Conservation (phyloP, 2,888 invertebrate species). For the Spilarctia lutea region DNA sequence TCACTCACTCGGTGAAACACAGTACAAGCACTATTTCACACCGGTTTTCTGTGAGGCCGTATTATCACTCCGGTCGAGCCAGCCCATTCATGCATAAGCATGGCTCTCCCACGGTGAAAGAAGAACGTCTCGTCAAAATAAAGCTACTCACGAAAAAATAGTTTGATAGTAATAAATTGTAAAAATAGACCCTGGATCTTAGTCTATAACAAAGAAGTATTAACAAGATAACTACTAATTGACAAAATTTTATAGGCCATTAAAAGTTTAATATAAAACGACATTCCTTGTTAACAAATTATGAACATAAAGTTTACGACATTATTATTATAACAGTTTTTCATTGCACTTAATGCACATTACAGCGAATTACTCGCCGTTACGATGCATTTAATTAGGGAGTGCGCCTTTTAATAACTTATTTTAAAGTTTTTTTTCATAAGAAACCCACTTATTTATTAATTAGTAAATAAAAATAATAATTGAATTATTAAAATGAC, state of each 20-base stretch:
- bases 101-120: too few relatives aligned
- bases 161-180: too few relatives aligned
- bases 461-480: slow-evolving; percentile 20
- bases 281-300: slow-evolving; percentile 4
- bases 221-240: neutral
- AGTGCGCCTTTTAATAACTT: slow-evolving; percentile 28
- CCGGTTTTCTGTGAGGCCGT: too few relatives aligned
- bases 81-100: too few relatives aligned
- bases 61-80: too few relatives aligned
- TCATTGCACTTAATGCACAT: slow-evolving; percentile 14
- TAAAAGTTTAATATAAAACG: neutral
- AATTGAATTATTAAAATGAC: slow-evolving; percentile 1
- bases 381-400: slow-evolving; percentile 29
- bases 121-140: too few relatives aligned
- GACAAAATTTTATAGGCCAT: neutral
- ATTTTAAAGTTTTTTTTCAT: slow-evolving; percentile 46
- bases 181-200: too few relatives aligned
- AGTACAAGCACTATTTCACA: too few relatives aligned
- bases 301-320: slow-evolving; percentile 11
- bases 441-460: slow-evolving; percentile 15
- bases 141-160: too few relatives aligned
- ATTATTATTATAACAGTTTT: neutral
- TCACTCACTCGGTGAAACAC: too few relatives aligned
- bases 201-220: neutral
- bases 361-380: slow-evolving; percentile 15